Percentiles rank a stretch among this genome's conserved stretches.
These are phyloP conservation scores for Pantherophis guttatus DNA, from an alignment of 2,113 vertebrate genomes.

Conservation along the genomic window DNA sequence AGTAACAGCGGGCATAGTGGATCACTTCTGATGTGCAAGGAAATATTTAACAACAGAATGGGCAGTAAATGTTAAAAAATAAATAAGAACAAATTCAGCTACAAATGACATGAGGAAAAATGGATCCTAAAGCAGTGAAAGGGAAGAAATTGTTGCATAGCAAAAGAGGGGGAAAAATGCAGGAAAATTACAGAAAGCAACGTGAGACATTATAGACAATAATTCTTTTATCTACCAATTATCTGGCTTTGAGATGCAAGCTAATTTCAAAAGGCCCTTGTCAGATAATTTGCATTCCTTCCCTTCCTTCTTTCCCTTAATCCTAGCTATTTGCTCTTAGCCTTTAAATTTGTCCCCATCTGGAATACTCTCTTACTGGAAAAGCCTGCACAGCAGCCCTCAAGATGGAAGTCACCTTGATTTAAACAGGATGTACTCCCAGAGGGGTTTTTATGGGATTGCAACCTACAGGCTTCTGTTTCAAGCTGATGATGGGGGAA, in stretches of 20 bases:
- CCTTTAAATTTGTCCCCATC: neutral
- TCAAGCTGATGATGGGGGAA: neutral
- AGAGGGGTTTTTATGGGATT: neutral
- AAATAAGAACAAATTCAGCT: neutral
- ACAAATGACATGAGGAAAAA: neutral
- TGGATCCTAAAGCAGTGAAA: neutral
- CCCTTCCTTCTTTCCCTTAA: neutral
- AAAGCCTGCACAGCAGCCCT: neutral
- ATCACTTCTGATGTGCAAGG: neutral
- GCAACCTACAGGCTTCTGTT: neutral
- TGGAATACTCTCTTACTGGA: neutral
- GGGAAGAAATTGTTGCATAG: neutral
- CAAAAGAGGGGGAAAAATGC: neutral
- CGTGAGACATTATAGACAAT: neutral
- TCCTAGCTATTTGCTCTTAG: fast-evolving
- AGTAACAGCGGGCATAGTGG: neutral
- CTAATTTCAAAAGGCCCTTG: neutral
- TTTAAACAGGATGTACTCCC: neutral
- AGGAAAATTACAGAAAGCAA: neutral
- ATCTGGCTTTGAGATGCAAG: neutral
- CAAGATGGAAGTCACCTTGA: neutral
- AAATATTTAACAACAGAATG: neutral
- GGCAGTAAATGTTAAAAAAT: neutral
- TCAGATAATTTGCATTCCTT: neutral
- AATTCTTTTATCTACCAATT: neutral